Evolutionary conservation across 1,140 invertebrate genomes (phyloP).

Genomic region (Streblospio benedicti): DNA sequence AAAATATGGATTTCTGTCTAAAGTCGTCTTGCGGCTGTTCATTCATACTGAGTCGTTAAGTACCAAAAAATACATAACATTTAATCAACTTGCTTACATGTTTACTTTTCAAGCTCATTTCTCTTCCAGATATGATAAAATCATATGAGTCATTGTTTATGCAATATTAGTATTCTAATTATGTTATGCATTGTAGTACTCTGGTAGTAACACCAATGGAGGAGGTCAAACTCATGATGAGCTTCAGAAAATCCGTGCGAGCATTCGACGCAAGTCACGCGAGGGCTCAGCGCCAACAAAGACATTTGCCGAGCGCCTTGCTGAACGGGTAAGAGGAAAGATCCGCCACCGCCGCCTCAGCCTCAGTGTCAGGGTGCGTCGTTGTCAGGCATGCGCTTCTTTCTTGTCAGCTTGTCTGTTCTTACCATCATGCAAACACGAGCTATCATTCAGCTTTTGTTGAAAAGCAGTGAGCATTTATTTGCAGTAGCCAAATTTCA

Average conservation of each 20-base stretch:
- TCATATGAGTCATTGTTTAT: background rate
- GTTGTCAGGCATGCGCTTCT: too few species aligned
- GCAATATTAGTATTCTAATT: constrained; percentile 21
- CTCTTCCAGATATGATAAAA: background rate
- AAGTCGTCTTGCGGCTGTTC: too few species aligned
- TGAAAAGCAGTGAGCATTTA: too few species aligned
- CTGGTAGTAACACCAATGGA: too few species aligned
- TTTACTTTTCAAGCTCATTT: background rate
- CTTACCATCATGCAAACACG: too few species aligned
- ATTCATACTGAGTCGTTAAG: background rate
- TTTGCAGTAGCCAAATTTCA: too few species aligned
- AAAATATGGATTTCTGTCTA: too few species aligned
- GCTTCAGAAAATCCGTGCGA: constrained; percentile 35
- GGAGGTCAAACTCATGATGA: constrained; percentile 39
- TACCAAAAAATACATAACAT: background rate
- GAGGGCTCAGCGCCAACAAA: constrained; percentile 30
- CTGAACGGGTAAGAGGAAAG: too few species aligned
- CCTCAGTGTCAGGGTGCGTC: too few species aligned
- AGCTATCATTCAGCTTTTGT: too few species aligned
- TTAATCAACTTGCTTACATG: background rate
- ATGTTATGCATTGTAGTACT: constrained; percentile 30
- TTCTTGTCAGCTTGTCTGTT: too few species aligned
- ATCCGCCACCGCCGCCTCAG: too few species aligned
- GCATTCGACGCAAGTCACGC: constrained; percentile 25
- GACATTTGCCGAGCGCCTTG: constrained; percentile 34